phyloP scores from a whole-genome alignment of 2,888 invertebrate genomes.

The Mactromeris polynyma region DNA sequence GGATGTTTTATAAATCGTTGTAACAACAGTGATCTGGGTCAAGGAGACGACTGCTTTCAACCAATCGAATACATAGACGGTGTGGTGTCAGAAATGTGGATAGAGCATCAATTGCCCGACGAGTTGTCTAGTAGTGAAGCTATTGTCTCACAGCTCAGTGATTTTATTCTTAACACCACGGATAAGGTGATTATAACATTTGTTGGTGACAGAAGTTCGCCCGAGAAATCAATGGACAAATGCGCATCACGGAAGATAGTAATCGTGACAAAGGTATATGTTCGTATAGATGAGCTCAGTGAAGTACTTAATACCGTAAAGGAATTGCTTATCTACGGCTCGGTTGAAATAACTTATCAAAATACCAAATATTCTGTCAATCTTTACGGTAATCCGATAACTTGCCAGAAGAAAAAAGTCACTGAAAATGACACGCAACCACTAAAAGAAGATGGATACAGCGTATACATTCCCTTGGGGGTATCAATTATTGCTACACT shows the following conservation, averaged over 20 bases:
- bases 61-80: neutral
- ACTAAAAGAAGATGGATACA: neutral
- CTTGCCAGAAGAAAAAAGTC: neutral
- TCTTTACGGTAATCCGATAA: neutral
- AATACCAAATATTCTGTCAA: neutral
- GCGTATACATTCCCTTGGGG: neutral
- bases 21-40: neutral
- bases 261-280: neutral
- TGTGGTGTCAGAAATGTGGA: neutral
- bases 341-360: neutral
- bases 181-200: neutral
- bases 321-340: neutral
- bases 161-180: neutral
- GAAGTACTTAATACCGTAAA: neutral
- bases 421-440: neutral
- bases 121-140: neutral
- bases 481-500: neutral
- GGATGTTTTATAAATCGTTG: neutral
- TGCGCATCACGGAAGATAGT: neutral
- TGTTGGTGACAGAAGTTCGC: neutral
- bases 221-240: neutral
- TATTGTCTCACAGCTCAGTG: neutral
- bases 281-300: neutral
- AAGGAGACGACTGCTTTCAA: neutral
- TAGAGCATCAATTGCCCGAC: neutral